A percentile compares a stretch with the other conserved stretches of the same genome.
Evolutionary conservation across 2,888 invertebrate genomes (phyloP).

Genomic region (Flabesymbios commensalis): DNA sequence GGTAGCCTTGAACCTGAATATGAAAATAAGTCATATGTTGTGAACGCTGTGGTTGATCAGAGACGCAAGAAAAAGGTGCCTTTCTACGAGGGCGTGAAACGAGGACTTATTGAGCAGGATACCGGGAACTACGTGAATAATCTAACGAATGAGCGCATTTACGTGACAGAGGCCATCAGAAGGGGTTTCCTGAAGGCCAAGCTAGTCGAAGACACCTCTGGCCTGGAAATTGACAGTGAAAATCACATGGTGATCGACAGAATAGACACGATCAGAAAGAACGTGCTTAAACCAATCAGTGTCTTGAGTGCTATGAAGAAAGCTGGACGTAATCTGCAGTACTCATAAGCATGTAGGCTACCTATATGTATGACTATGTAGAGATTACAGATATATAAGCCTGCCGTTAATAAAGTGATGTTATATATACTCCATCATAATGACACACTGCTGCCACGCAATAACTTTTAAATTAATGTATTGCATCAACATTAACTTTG

Average conservation of each 20-base stretch:
- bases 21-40: slow-evolving; percentile 34
- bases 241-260: slow-evolving; percentile 53
- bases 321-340: too few relatives aligned
- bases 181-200: slow-evolving; percentile 36
- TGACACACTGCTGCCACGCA: too few relatives aligned
- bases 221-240: slow-evolving; percentile 51
- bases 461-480: too few relatives aligned
- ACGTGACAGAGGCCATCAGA: slow-evolving; percentile 35
- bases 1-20: slow-evolving; percentile 12
- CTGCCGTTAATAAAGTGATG: too few relatives aligned
- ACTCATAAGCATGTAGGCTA: too few relatives aligned
- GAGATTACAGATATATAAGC: too few relatives aligned
- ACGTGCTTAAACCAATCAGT: slow-evolving; percentile 18
- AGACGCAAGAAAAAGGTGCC: slow-evolving; percentile 20
- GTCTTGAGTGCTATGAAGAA: slow-evolving; percentile 1
- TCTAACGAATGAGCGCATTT: slow-evolving; percentile 28
- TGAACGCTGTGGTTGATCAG: slow-evolving; percentile 39
- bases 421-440: too few relatives aligned
- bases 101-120: slow-evolving; percentile 36
- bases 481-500: too few relatives aligned
- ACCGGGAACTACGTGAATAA: slow-evolving; percentile 38
- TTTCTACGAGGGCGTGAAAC: slow-evolving; percentile 34
- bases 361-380: too few relatives aligned
- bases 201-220: slow-evolving; percentile 45
- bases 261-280: slow-evolving; percentile 44